phyloP scores from a whole-genome alignment of 2,797 vertebrate genomes.

The Typhlichthys eigenmanni region DNA sequence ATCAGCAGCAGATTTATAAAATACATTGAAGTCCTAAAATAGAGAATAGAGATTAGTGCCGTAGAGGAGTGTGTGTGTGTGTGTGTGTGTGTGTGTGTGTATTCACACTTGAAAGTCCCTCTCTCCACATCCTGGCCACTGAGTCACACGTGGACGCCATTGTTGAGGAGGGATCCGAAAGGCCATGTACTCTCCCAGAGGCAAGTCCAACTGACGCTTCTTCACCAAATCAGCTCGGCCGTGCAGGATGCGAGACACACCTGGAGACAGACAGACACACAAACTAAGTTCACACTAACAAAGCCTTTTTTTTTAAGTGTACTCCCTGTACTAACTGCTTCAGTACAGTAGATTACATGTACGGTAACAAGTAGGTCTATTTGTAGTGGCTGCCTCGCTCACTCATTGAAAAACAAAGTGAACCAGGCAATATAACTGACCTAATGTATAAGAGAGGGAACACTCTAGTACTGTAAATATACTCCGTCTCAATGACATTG shows the following conservation, averaged over 20 bases:
- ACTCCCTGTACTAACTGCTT: too few relatives aligned
- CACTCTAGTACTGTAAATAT: neutral
- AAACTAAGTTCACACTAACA: slow-evolving; percentile 1
- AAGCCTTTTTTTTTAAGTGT: neutral
- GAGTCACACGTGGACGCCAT: slow-evolving; percentile 84
- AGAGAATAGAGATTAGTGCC: too few relatives aligned
- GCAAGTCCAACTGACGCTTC: slow-evolving; percentile 87
- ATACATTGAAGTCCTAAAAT: too few relatives aligned
- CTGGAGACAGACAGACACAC: slow-evolving; percentile 43
- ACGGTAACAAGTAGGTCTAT: too few relatives aligned
- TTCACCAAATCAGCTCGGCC: slow-evolving; percentile 82
- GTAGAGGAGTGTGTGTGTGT: too few relatives aligned
- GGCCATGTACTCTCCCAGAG: slow-evolving; percentile 90
- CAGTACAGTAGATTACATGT: too few relatives aligned
- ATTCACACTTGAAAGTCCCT: slow-evolving; percentile 67
- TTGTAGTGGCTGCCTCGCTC: too few relatives aligned
- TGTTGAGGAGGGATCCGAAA: slow-evolving; percentile 86
- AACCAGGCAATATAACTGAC: too few relatives aligned
- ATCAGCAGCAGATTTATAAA: too few relatives aligned
- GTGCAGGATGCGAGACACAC: slow-evolving; percentile 87
- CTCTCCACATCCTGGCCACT: slow-evolving; percentile 91
- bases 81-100: too few relatives aligned
- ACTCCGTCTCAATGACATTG: neutral
- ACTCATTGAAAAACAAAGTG: too few relatives aligned
- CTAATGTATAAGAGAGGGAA: too few relatives aligned